Conservation (phyloP, 2,113 vertebrate genomes). For the Vulpes lagopus region DNA sequence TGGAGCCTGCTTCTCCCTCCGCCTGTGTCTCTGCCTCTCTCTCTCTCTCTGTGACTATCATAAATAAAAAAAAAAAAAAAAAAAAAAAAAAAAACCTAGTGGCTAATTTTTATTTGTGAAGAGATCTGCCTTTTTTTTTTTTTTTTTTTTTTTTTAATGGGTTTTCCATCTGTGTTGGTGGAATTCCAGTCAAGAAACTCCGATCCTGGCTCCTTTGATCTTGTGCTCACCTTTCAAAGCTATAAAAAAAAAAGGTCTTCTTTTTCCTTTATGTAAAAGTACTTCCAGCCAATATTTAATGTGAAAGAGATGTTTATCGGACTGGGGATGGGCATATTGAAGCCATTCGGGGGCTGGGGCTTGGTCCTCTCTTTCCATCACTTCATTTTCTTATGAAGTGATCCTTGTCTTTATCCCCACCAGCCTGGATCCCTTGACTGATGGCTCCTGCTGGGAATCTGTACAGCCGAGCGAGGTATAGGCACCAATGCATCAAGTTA, state of each 20-base stretch:
- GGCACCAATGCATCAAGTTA: neutral
- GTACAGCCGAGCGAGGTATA: constrained; percentile 26
- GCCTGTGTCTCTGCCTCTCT: no score
- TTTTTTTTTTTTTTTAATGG: neutral
- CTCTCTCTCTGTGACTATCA: no score
- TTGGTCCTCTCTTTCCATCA: neutral
- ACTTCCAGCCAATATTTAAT: constrained; percentile 68
- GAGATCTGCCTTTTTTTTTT: constrained; percentile 76
- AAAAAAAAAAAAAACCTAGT: constrained; percentile 68
- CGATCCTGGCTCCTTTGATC: constrained; percentile 61
- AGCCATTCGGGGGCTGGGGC: constrained; percentile 46
- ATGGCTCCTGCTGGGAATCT: constrained; percentile 45
- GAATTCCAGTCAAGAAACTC: constrained; percentile 67
- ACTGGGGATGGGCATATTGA: constrained; percentile 54
- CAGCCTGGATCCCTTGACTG: neutral
- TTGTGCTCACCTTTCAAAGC: constrained; percentile 74
- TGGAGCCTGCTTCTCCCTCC: no score
- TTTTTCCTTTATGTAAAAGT: constrained; percentile 70
- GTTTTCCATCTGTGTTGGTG: constrained; percentile 69
- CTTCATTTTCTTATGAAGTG: neutral
- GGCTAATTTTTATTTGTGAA: constrained; percentile 76
- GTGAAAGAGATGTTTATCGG: constrained; percentile 78
- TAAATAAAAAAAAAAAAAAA: no score
- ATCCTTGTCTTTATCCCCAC: neutral
- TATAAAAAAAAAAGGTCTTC: constrained; percentile 47